Evolutionary conservation across 2,797 vertebrate genomes (phyloP).

Genomic region (Clarias pachynema): DNA sequence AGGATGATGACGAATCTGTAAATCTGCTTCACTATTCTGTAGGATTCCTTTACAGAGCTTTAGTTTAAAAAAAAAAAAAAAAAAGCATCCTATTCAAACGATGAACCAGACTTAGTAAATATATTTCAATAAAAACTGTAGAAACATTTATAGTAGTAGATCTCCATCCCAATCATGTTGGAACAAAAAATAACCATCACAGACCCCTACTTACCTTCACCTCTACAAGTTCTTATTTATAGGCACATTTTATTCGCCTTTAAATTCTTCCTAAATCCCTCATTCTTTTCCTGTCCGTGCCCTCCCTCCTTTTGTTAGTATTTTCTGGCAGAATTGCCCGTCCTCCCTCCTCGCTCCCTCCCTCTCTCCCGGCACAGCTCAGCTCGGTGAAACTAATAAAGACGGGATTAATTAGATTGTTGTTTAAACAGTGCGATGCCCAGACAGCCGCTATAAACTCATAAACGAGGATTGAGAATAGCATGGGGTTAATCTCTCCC

Average conservation of each 20-base stretch:
- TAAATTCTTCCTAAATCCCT: conserved; percentile 79
- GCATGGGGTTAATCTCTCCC: conserved; percentile 89
- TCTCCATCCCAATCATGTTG: neutral
- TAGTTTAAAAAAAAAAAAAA: neutral
- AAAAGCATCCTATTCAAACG: neutral
- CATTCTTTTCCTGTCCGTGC: conserved; percentile 66
- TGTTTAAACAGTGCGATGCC: conserved; percentile 91
- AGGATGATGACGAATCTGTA: neutral
- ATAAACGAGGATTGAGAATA: conserved; percentile 91
- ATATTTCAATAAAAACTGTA: neutral
- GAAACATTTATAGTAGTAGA: too few relatives aligned
- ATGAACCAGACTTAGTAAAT: neutral
- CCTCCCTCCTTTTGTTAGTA: conserved; percentile 60
- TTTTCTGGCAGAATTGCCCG: conserved; percentile 59
- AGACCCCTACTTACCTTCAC: conserved; percentile 29
- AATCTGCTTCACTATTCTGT: neutral
- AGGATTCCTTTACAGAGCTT: neutral
- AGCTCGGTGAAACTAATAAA: conserved; percentile 92
- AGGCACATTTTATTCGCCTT: conserved; percentile 64
- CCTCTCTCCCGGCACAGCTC: conserved; percentile 78
- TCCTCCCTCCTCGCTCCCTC: conserved; percentile 68
- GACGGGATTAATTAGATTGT: conserved; percentile 94
- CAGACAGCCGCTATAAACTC: conserved; percentile 91
- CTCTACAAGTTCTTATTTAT: conserved; percentile 64
- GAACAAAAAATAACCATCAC: neutral